Conservation (phyloP, 1,140 invertebrate species). For the Drosophila repleta region DNA sequence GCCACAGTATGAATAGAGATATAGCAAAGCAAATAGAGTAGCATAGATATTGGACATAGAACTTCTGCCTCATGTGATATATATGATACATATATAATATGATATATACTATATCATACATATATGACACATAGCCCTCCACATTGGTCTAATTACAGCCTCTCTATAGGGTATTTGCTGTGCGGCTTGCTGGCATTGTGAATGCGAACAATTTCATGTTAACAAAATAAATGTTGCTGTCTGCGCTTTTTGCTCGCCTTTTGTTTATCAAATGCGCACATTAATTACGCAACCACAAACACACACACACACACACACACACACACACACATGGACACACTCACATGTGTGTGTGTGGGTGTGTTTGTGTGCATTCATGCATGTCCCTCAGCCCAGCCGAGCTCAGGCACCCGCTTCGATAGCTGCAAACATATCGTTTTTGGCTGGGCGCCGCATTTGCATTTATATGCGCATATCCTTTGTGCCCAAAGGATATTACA, state of each 20-base stretch:
- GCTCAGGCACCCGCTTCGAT: background rate
- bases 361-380: constrained; percentile 37
- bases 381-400: background rate
- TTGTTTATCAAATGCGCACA: constrained; percentile 45
- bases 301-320: background rate
- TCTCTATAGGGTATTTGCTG: background rate
- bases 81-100: too few species aligned
- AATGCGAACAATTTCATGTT: constrained; percentile 4
- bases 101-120: too few species aligned
- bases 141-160: too few species aligned
- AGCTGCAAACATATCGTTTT: constrained; percentile 45
- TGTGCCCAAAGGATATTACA: constrained; percentile 82
- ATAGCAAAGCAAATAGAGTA: too few species aligned
- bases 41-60: too few species aligned
- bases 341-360: background rate
- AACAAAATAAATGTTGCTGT: constrained; percentile 16
- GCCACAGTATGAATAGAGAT: too few species aligned
- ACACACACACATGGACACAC: background rate
- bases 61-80: too few species aligned
- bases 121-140: too few species aligned
- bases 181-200: background rate
- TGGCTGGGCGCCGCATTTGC: constrained; percentile 62
- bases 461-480: constrained; percentile 81
- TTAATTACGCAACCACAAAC: constrained; percentile 45
- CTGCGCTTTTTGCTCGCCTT: constrained; percentile 18